Base-by-base conservation (phyloP, 2,113 vertebrate species). In the Catharus bicknelli region DNA sequence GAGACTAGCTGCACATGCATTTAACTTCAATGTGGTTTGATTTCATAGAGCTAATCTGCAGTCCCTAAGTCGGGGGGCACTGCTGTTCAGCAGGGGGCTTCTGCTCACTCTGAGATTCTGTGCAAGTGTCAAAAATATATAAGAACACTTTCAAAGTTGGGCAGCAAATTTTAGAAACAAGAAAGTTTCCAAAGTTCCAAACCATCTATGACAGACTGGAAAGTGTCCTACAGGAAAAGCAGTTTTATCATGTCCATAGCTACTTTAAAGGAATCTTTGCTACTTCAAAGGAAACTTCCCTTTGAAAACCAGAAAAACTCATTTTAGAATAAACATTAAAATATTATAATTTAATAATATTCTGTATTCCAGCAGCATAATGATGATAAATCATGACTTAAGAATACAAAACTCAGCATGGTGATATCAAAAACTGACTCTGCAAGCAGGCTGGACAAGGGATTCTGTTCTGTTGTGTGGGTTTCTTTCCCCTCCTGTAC, bases 1-100 rank as follows among this genome's bases (percentile, higher is more conserved):
- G n/a, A 70, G 51, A 38, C 17, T 74, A 1, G 0, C 17, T 43
- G 42, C n/a, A 53, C 14, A 7, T 2, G 11, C 3, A 2, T 22
- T 23, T 18, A 11, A 55, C 15, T 68, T 78, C 51, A 20, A 1
- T 2, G 32, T 11, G 72, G 36, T 40, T 43, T 80, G 23, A 85
- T 75, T 79, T 85, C 67, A 70, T 0, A 17, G 66, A 85, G 64
- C 20, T 34, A 22, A 64, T 21, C 69, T 34, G 79, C 40, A 83
- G 57, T n/a, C 36, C 1, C 0, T n/a, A 32, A 19, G 21, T 29
- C 83, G 72, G 30, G 10, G 6, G 26, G 5, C 20, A 16, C 23
- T 23, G 43, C 32, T 38, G 32, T 25, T 88, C 51, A 69, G 36
- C 66, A 62, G 12, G 0, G 0, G 9, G 20, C 36, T 93, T 47